Conservation (phyloP, 2,797 vertebrate genomes). For the Gymnoscopelus braueri region DNA sequence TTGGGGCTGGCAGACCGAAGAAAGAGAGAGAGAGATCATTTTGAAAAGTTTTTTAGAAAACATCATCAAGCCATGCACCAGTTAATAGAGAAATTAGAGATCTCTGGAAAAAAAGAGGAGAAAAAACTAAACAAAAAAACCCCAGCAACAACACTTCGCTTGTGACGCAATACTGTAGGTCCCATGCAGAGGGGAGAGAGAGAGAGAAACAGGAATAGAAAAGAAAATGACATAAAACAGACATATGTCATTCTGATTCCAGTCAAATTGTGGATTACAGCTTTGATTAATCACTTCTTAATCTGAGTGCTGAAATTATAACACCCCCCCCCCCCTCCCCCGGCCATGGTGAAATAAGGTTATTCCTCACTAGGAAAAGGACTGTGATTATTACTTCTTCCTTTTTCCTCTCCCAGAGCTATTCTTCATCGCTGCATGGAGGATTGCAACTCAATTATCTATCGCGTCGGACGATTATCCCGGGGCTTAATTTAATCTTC, state of each 20-base stretch:
- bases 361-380: constrained; percentile 76
- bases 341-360: constrained; percentile 77
- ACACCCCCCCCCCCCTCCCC: constrained; percentile 22
- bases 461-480: constrained; percentile 91
- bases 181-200: too few species aligned
- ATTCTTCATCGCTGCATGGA: constrained; percentile 77
- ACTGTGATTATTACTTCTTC: constrained; percentile 74
- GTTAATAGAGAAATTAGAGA: too few species aligned
- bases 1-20: too few species aligned
- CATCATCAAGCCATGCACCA: too few species aligned
- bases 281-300: constrained; percentile 88
- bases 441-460: constrained; percentile 94
- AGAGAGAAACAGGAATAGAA: constrained; percentile 17
- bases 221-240: constrained; percentile 82
- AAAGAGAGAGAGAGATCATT: too few species aligned
- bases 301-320: constrained; percentile 85
- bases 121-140: too few species aligned
- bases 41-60: too few species aligned
- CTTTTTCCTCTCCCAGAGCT: constrained; percentile 61
- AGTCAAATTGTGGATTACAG: constrained; percentile 82
- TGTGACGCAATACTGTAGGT: too few species aligned
- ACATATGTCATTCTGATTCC: constrained; percentile 80
- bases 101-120: too few species aligned
- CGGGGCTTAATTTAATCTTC: constrained; percentile 92
- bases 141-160: too few species aligned